Percentiles rank a stretch among this genome's conserved stretches.
Conservation (phyloP, 1,140 invertebrate species). For the Philotrypesis tridentata region DNA sequence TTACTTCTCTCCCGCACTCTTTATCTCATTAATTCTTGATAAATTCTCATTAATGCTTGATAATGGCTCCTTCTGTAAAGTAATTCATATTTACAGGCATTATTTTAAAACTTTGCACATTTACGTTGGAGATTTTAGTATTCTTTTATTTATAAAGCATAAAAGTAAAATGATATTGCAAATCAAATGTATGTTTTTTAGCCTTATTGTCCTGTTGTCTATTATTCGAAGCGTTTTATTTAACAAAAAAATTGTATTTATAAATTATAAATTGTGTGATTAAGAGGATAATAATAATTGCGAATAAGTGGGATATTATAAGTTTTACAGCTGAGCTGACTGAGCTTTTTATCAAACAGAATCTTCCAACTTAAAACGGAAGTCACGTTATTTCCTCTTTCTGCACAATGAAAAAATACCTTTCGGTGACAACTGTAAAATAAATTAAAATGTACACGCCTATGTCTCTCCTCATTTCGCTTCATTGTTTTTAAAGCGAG, state of each 20-base stretch:
- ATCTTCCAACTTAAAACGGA: neutral
- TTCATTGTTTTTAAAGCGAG: neutral
- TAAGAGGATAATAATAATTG: neutral
- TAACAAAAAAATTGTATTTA: too few relatives aligned
- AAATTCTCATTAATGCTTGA: neutral
- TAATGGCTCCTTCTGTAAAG: neutral
- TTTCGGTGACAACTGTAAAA: slow-evolving; percentile 21
- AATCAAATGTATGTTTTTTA: too few relatives aligned
- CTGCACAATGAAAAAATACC: slow-evolving; percentile 1
- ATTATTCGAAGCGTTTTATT: too few relatives aligned
- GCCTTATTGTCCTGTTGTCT: too few relatives aligned
- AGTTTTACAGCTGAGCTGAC: neutral
- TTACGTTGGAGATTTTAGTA: too few relatives aligned
- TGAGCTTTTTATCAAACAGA: neutral
- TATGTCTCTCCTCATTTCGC: neutral
- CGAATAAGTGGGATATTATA: neutral
- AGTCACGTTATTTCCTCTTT: neutral
- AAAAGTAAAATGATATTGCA: too few relatives aligned
- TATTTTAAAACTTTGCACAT: too few relatives aligned
- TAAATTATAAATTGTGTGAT: too few relatives aligned
- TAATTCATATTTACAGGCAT: neutral
- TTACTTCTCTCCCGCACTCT: neutral
- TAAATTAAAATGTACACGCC: neutral
- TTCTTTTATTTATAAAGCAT: too few relatives aligned
- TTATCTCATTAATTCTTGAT: neutral